Percentiles rank a stretch among this genome's conserved stretches.
Conservation (phyloP, 2,888 invertebrate genomes). For the Coenonympha glycerion region DNA sequence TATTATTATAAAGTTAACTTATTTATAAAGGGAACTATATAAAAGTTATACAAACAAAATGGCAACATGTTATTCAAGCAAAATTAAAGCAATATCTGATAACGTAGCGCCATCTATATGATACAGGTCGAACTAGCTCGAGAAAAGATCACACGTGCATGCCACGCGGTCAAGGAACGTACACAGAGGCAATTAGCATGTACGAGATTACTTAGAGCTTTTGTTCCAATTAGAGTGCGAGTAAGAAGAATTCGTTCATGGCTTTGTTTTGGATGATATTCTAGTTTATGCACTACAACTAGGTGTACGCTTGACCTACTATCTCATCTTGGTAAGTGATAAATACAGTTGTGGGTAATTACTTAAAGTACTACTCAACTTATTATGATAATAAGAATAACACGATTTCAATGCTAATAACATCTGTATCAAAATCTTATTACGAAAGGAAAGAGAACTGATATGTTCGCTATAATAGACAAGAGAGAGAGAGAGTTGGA, state of each 20-base stretch:
- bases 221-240: neutral
- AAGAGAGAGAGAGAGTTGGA: no score
- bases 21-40: no score
- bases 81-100: no score
- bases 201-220: neutral
- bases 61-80: no score
- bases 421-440: no score
- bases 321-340: neutral
- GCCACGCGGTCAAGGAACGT: neutral
- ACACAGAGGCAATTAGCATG: neutral
- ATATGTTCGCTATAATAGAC: no score
- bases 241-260: neutral
- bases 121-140: conserved; percentile 15
- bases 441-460: no score
- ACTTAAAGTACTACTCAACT: no score
- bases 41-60: no score
- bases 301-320: neutral
- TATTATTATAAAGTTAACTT: no score
- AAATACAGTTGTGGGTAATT: neutral
- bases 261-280: neutral
- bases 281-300: neutral
- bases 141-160: conserved; percentile 11
- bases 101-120: conserved; percentile 26
- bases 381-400: no score
- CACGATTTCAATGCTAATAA: no score